Evolutionary conservation across 2,888 invertebrate genomes (phyloP).

Genomic region (Drosophila yooni): DNA sequence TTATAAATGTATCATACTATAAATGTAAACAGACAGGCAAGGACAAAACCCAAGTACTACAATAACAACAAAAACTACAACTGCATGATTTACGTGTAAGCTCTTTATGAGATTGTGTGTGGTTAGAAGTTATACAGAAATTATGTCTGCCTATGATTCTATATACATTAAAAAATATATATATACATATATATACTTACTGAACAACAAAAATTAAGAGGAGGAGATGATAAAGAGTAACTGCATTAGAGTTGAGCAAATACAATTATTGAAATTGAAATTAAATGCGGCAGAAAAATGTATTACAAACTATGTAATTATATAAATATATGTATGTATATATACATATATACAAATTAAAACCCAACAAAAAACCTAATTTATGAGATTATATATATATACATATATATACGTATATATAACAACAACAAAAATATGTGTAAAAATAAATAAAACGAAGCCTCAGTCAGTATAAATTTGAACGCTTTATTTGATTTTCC

Average conservation of each 20-base stretch:
- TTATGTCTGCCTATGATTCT: constrained; percentile 58
- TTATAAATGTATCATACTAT: constrained; percentile 71
- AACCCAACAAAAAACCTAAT: constrained; percentile 70
- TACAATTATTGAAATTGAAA: constrained; percentile 63
- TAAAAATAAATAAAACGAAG: constrained; percentile 84
- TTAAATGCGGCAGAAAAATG: constrained; percentile 55
- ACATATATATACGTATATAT: constrained; percentile 31
- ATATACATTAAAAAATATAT: constrained; percentile 44
- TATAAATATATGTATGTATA: constrained; percentile 45
- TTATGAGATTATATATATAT: constrained; percentile 76
- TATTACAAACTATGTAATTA: constrained; percentile 58
- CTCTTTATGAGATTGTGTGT: constrained; percentile 27
- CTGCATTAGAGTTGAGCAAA: constrained; percentile 57
- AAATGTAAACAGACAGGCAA: constrained; percentile 34
- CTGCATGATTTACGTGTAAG: constrained; percentile 35
- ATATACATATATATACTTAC: constrained; percentile 46
- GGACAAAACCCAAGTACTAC: constrained; percentile 15
- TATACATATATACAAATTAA: constrained; percentile 59
- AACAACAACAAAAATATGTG: constrained; percentile 62
- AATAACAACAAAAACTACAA: constrained; percentile 18
- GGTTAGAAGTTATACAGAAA: constrained; percentile 54
- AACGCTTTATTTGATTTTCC: constrained; percentile 48
- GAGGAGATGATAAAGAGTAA: constrained; percentile 33
- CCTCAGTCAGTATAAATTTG: constrained; percentile 85
- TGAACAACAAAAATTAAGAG: constrained; percentile 34